Evolutionary conservation across 2,888 invertebrate genomes (phyloP).

Genomic region (Taphrorychus bicolor): DNA sequence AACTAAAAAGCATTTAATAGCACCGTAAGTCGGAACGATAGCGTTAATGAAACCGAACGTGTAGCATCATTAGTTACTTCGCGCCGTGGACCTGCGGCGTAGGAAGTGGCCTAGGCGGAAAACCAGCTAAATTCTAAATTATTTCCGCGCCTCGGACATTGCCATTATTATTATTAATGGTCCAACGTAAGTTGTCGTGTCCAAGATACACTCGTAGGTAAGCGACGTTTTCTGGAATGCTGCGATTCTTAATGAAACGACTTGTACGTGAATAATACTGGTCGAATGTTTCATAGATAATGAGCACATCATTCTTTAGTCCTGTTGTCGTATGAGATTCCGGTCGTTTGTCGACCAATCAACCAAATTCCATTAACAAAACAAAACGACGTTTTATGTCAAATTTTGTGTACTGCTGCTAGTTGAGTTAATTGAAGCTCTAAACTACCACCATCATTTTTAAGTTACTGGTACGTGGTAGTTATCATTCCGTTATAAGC

Average conservation of each 20-base stretch:
- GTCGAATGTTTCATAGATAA: not conserved
- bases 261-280: not conserved
- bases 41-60: not conserved
- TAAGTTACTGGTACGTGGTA: too few species aligned
- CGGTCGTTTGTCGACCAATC: too few species aligned
- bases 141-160: constrained; percentile 21
- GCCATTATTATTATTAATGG: constrained; percentile 30
- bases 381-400: too few species aligned
- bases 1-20: not conserved
- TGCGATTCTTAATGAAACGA: not conserved
- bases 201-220: not conserved
- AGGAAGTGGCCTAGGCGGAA: constrained; percentile 27
- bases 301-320: not conserved
- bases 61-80: constrained; percentile 16
- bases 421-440: too few species aligned
- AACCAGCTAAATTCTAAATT: constrained; percentile 29
- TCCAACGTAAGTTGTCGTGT: not conserved
- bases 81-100: constrained; percentile 12
- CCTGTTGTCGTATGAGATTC: too few species aligned
- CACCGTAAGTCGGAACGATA: not conserved
- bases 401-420: too few species aligned
- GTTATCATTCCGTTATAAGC: too few species aligned
- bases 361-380: too few species aligned
- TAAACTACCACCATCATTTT: too few species aligned
- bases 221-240: not conserved